Percentiles rank a stretch among this genome's conserved stretches.
Conservation (phyloP, 2,797 vertebrate genomes). For the Galaxias olidus region DNA sequence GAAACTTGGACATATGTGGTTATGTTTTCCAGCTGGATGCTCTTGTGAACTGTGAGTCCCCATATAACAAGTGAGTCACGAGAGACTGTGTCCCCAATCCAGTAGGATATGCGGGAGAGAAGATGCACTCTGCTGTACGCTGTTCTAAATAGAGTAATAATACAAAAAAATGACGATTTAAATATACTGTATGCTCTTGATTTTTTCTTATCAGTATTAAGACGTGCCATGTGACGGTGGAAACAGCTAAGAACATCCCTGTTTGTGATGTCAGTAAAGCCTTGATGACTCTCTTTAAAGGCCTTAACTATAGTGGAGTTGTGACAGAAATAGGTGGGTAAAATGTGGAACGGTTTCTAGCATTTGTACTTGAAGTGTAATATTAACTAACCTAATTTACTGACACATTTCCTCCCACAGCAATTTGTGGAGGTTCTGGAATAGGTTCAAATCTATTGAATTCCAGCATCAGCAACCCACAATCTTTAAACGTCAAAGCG, state of each 20-base stretch:
- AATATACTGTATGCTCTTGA: neutral
- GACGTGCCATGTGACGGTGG: constrained; percentile 51
- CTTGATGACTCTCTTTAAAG: constrained; percentile 21
- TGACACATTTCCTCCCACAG: constrained; percentile 36
- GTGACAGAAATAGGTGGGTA: constrained; percentile 63
- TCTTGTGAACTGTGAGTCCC: constrained; percentile 18
- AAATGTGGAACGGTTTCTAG: too few species aligned
- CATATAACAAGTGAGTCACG: constrained; percentile 42
- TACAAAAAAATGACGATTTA: too few species aligned
- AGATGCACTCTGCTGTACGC: neutral
- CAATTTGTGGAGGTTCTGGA: constrained; percentile 52
- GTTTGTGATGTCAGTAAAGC: constrained; percentile 43
- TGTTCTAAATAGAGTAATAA: neutral
- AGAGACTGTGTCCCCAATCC: neutral
- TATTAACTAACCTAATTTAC: too few species aligned
- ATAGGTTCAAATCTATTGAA: neutral
- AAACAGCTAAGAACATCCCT: constrained; percentile 27
- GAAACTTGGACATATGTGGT: neutral
- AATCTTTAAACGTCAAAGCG: fast-evolving
- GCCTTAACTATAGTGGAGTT: constrained; percentile 17
- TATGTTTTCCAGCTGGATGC: constrained; percentile 37
- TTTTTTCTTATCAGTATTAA: constrained; percentile 5
- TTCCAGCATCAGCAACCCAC: neutral
- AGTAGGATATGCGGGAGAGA: too few species aligned
- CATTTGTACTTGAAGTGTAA: too few species aligned